Evolutionary conservation across 1,140 invertebrate genomes (phyloP).

Genomic region (Acyrthosiphon pisum): DNA sequence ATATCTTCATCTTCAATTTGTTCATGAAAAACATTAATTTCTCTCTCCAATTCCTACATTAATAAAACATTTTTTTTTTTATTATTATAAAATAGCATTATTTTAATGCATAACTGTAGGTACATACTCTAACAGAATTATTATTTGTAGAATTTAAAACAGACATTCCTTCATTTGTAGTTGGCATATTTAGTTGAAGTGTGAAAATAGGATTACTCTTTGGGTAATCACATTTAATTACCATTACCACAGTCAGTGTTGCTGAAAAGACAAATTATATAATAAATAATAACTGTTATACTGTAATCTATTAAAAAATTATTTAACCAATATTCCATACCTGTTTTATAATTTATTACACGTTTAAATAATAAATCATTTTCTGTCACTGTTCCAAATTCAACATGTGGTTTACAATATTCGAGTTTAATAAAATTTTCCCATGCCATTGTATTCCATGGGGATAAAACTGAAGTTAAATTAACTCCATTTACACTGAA

Average conservation of each 20-base stretch:
- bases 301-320: background rate
- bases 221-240: constrained; percentile 49
- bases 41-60: constrained; percentile 46
- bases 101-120: background rate
- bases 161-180: constrained; percentile 34
- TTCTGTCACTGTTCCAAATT: constrained; percentile 22
- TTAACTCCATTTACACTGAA: constrained; percentile 52
- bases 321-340: background rate
- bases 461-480: constrained; percentile 53
- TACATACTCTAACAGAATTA: constrained; percentile 45
- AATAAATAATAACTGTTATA: background rate
- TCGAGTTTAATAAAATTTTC: constrained; percentile 48
- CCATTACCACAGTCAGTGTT: constrained; percentile 44
- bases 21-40: constrained; percentile 50
- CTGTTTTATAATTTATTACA: constrained; percentile 53
- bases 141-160: constrained; percentile 51
- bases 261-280: background rate
- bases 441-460: constrained; percentile 53
- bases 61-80: background rate
- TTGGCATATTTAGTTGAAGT: constrained; percentile 53
- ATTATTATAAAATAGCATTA: background rate
- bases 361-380: constrained; percentile 56
- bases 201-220: constrained; percentile 42
- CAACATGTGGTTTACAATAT: constrained; percentile 45
- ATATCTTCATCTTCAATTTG: constrained; percentile 35